These are phyloP conservation scores for Platichthys flesus DNA, from an alignment of 2,113 vertebrate genomes.

Conservation along the genomic window DNA sequence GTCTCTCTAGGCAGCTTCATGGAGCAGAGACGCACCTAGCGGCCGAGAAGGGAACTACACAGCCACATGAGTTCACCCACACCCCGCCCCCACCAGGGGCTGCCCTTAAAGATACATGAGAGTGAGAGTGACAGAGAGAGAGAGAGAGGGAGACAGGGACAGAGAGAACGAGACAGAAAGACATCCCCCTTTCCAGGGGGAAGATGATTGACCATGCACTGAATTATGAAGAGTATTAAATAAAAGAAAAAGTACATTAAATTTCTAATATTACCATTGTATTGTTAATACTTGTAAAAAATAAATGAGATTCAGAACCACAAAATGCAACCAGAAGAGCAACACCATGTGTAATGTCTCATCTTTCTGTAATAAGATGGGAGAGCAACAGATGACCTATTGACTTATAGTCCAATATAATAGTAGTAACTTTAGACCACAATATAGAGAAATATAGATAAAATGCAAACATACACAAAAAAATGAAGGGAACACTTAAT, in stretches of 20 bases:
- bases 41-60: conserved; percentile 60
- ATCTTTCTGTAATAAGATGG: no score
- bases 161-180: no score
- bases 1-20: conserved; percentile 54
- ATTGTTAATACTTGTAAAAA: background rate
- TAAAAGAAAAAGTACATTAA: background rate
- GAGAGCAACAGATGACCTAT: no score
- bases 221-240: background rate
- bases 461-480: no score
- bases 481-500: no score
- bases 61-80: background rate
- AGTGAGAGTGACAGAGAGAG: background rate
- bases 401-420: no score
- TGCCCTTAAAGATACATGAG: background rate
- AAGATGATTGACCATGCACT: background rate
- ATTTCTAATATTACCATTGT: background rate
- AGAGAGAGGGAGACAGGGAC: background rate
- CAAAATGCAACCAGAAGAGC: no score
- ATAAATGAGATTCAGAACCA: background rate
- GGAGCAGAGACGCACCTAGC: conserved; percentile 78
- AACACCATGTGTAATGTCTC: no score
- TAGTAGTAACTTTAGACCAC: no score
- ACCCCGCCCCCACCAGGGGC: background rate
- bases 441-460: no score
- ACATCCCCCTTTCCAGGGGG: background rate